Percentiles rank a stretch among this genome's conserved stretches.
Evolutionary conservation across 2,113 vertebrate species (phyloP).

Genomic region (Nipponia nippon): DNA sequence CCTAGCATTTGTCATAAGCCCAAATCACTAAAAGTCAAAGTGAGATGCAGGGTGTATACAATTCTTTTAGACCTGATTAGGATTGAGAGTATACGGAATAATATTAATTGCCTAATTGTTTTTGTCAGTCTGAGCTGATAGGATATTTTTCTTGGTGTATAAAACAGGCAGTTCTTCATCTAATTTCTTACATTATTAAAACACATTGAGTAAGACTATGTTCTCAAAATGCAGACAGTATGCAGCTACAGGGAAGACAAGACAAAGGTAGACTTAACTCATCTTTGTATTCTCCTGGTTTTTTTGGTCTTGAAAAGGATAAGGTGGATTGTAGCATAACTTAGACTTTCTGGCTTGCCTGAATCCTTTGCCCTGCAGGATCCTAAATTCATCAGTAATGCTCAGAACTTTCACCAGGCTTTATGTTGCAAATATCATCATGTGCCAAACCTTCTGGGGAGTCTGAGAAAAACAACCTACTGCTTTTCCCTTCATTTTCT

Average conservation of each 20-base stretch:
- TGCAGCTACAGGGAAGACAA: not conserved
- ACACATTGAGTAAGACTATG: not conserved
- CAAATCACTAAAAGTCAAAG: not conserved
- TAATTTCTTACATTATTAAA: not conserved
- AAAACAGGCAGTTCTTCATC: not conserved
- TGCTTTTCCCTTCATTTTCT: not conserved
- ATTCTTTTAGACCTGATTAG: not conserved
- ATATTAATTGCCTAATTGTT: not conserved
- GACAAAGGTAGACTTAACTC: not conserved
- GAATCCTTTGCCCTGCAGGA: not conserved
- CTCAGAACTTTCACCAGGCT: not conserved
- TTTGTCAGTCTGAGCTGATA: not conserved
- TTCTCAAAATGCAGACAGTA: not conserved
- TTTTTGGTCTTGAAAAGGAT: not conserved
- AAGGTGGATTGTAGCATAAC: not conserved
- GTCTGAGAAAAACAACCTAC: not conserved
- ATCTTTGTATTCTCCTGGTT: not conserved
- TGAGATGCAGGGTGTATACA: not conserved
- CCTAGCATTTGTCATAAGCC: not conserved
- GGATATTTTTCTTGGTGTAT: not conserved
- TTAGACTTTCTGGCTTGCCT: not conserved
- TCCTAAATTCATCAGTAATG: not conserved
- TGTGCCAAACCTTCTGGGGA: not conserved
- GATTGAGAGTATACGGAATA: not conserved
- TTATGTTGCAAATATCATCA: not conserved